Base-by-base conservation (phyloP, 2,113 vertebrate species). In the Tachysurus vachellii region DNA sequence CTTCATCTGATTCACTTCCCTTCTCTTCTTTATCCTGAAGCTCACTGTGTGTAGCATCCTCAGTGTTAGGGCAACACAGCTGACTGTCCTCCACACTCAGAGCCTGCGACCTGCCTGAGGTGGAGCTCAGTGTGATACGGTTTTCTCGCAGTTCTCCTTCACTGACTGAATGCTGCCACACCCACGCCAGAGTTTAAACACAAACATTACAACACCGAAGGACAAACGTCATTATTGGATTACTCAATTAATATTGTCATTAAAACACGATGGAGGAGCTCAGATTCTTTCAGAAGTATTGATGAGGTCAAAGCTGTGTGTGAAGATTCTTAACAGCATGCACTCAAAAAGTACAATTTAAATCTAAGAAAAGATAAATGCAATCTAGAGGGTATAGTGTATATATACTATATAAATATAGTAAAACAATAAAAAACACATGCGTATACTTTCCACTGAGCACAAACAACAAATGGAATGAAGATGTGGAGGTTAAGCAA, bases 131-230 rank as follows among this genome's bases (percentile, higher is more conserved):
- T 7, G 82, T 82, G 85, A 68, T 73, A 90, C 92, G 56, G 88
- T 85, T 90, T 62, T 93, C 94, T 88, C 92, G 87, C 71, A 96
- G 94, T 0, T 83, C 87, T 11, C 93, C 94, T 0, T 95, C 93
- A 0, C 94, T 95, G 89, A 91, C 91, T 0, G 94, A 90, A 1
- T 95, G 96, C 97, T 98, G 95, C 79, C 56, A 44, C 31, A 61
- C 31, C 75, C 56, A 61, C 79, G 23, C 19, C 56, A 2, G 31
- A 42, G 31, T 44, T 5, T 61, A 81, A 61, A 61, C 56, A 44
- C 9, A 81, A 19, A 80, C 54, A 61, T 61, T 36, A 57, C 16
- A 31, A 80, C 75, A 76, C 14, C 5, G 23, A 53, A 50, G 44
- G 11, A 53, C 73, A 75, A 71, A 26, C 71, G 26, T 76, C 73